Percentiles rank a stretch among this genome's conserved stretches.
phyloP scores from a whole-genome alignment of 2,888 invertebrate species.

The Mimas tiliae region DNA sequence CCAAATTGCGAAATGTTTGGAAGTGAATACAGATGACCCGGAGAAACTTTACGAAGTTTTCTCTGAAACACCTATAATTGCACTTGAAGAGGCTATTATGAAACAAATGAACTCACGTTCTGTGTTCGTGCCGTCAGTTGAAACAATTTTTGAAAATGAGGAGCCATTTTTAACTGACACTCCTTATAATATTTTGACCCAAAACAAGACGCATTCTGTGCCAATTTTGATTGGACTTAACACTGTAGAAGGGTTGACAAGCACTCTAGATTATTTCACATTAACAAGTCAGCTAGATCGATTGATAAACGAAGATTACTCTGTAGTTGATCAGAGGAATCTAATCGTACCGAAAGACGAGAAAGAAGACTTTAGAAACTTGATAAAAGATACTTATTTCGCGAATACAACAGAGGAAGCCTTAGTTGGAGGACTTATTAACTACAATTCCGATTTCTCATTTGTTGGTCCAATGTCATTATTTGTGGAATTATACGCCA shows the following conservation, averaged over 20 bases:
- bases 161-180: constrained; percentile 70
- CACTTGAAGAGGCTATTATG: constrained; percentile 70
- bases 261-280: constrained; percentile 70
- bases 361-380: constrained; percentile 56
- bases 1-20: constrained; percentile 71
- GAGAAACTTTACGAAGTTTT: constrained; percentile 62
- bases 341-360: constrained; percentile 56
- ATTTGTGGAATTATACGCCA: constrained; percentile 66
- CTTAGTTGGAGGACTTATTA: constrained; percentile 70
- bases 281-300: constrained; percentile 71
- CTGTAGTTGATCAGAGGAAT: constrained; percentile 64
- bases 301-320: constrained; percentile 66
- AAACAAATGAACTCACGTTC: constrained; percentile 75
- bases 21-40: constrained; percentile 57
- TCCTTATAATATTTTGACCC: constrained; percentile 73
- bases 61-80: constrained; percentile 54
- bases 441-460: constrained; percentile 71
- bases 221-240: constrained; percentile 83
- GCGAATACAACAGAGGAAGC: constrained; percentile 65
- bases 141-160: constrained; percentile 64
- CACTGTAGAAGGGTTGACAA: constrained; percentile 81
- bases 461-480: constrained; percentile 73
- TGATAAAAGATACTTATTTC: constrained; percentile 70
- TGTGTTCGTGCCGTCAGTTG: constrained; percentile 71
- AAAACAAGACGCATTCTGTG: constrained; percentile 60